Percentiles rank a stretch among this genome's conserved stretches.
Evolutionary conservation across 1,140 invertebrate species (phyloP).

Genomic region (Saxidomus purpurata): DNA sequence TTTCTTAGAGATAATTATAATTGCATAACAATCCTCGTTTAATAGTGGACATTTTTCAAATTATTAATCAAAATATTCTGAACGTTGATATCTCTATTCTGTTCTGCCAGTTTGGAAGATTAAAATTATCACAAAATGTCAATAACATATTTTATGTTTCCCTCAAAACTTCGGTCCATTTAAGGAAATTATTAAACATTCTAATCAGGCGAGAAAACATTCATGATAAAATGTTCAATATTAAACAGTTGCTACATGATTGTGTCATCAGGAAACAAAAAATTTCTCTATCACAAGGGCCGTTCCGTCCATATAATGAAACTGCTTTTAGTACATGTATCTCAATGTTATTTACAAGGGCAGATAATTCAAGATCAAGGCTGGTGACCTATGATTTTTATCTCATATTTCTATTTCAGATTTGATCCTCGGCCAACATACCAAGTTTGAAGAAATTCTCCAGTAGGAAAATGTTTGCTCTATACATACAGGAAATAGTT

Average conservation of each 20-base stretch:
- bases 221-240: conserved; percentile 25
- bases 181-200: not conserved
- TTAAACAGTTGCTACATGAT: not conserved
- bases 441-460: too few species aligned
- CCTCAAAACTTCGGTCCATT: conserved; percentile 19
- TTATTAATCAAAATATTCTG: conserved; percentile 7
- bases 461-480: too few species aligned
- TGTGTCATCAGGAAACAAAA: not conserved
- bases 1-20: too few species aligned
- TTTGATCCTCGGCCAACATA: too few species aligned
- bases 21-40: too few species aligned
- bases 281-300: not conserved
- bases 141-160: not conserved
- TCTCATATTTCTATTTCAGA: too few species aligned
- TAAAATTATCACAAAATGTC: conserved; percentile 6
- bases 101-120: not conserved
- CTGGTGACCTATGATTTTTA: too few species aligned
- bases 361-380: too few species aligned
- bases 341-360: too few species aligned
- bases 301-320: too few species aligned
- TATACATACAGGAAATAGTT: too few species aligned
- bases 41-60: not conserved
- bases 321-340: too few species aligned
- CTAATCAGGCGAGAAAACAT: conserved; percentile 16
- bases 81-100: conserved; percentile 2